Conservation (phyloP, 2,888 invertebrate species). For the Leucania comma region DNA sequence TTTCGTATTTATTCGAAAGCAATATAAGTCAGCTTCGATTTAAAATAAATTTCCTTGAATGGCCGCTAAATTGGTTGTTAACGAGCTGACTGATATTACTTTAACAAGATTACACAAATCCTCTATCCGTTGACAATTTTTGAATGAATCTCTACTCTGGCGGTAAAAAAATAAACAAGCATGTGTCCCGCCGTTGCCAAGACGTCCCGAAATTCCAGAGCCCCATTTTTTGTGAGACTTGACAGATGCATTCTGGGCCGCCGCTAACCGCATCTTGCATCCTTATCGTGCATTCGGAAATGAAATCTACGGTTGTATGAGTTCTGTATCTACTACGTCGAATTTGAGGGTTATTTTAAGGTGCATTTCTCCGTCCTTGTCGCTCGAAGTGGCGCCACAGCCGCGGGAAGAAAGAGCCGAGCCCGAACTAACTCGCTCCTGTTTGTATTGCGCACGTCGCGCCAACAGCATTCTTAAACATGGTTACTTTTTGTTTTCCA, state of each 20-base stretch:
- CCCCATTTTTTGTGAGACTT: conserved; percentile 86
- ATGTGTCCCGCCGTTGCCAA: conserved; percentile 83
- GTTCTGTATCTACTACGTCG: conserved; percentile 80
- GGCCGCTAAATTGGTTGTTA: conserved; percentile 83
- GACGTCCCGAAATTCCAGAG: conserved; percentile 89
- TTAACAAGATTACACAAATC: conserved; percentile 90
- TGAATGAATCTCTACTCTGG: conserved; percentile 87
- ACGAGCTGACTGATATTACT: conserved; percentile 81
- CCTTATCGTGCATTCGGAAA: conserved; percentile 86
- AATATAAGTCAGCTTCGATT: conserved; percentile 76
- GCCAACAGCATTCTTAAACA: conserved; percentile 83
- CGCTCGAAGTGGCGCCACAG: conserved; percentile 86
- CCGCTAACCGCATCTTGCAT: conserved; percentile 89
- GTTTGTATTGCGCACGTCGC: conserved; percentile 82
- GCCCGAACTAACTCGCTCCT: conserved; percentile 80
- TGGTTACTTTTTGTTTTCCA: conserved; percentile 81
- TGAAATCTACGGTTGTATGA: conserved; percentile 80
- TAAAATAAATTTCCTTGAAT: conserved; percentile 70
- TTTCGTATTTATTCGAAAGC: conserved; percentile 46
- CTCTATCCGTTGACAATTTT: conserved; percentile 87
- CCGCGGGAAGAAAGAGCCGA: conserved; percentile 74
- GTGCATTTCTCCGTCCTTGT: conserved; percentile 85
- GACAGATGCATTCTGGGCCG: conserved; percentile 90
- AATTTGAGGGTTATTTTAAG: conserved; percentile 88
- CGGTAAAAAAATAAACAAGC: conserved; percentile 87